Conservation (phyloP, 2,797 vertebrate species). For the Microctenopoma steveboyesi region DNA sequence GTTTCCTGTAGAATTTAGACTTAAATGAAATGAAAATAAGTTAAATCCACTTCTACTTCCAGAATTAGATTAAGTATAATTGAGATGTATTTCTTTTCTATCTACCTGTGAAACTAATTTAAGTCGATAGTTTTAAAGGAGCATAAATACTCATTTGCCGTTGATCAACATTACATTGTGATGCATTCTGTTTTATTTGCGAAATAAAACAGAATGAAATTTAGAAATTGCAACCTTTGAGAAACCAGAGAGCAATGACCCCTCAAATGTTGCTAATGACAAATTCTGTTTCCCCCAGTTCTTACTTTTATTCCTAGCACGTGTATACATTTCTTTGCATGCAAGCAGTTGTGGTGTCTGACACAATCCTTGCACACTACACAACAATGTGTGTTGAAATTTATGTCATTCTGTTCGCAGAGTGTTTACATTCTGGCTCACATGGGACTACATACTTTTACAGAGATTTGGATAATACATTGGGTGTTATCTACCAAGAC, state of each 20-base stretch:
- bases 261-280: not conserved
- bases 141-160: too few relatives aligned
- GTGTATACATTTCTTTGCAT: constrained; percentile 17
- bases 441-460: constrained; percentile 61
- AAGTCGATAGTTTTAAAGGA: not conserved
- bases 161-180: too few relatives aligned
- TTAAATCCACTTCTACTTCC: not conserved
- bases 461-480: constrained; percentile 70
- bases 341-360: constrained; percentile 13
- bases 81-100: not conserved
- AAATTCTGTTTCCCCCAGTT: not conserved
- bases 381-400: constrained; percentile 43
- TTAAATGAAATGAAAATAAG: not conserved
- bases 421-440: constrained; percentile 65
- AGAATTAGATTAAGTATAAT: not conserved
- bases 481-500: constrained; percentile 69
- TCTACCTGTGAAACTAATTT: not conserved
- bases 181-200: too few relatives aligned
- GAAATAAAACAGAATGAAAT: too few relatives aligned
- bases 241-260: too few relatives aligned
- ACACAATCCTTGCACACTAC: constrained; percentile 12
- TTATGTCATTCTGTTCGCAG: constrained; percentile 47
- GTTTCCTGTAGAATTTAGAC: not conserved
- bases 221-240: too few relatives aligned
- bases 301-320: not conserved